These are phyloP conservation scores for Pseudoips prasinana DNA, from an alignment of 2,888 invertebrate species.

Conservation along the genomic window DNA sequence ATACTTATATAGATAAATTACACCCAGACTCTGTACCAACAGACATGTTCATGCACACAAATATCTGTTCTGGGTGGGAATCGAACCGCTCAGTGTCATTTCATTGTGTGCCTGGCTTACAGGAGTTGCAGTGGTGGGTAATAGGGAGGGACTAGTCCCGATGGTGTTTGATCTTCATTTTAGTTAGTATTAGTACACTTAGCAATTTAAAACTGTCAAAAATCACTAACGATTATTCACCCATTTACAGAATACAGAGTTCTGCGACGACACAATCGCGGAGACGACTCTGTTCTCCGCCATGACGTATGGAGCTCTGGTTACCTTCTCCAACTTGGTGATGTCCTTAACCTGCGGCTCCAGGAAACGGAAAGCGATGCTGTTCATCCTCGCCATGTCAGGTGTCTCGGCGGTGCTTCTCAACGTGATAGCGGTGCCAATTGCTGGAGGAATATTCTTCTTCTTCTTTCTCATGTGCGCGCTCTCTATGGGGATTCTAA, in stretches of 20 bases:
- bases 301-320: constrained; percentile 69
- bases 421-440: constrained; percentile 57
- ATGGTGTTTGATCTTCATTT: too few species aligned
- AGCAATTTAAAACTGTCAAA: too few species aligned
- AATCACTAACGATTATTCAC: too few species aligned
- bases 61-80: too few species aligned
- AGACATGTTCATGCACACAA: too few species aligned
- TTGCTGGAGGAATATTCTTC: constrained; percentile 71
- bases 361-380: constrained; percentile 67
- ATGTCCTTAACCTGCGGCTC: constrained; percentile 67
- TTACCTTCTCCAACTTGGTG: constrained; percentile 62
- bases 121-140: too few species aligned
- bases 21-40: too few species aligned
- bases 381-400: constrained; percentile 54
- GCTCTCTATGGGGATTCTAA: constrained; percentile 69
- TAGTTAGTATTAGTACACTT: too few species aligned
- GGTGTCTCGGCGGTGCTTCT: constrained; percentile 56
- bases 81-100: too few species aligned
- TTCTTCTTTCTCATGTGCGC: constrained; percentile 71
- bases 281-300: constrained; percentile 69
- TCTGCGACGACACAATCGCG: constrained; percentile 71
- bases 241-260: constrained; percentile 45
- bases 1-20: too few species aligned
- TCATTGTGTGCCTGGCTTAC: too few species aligned
- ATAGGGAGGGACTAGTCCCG: too few species aligned